These are phyloP conservation scores for Xerus inauris DNA, from an alignment of 2,113 vertebrate species.

Conservation along the genomic window DNA sequence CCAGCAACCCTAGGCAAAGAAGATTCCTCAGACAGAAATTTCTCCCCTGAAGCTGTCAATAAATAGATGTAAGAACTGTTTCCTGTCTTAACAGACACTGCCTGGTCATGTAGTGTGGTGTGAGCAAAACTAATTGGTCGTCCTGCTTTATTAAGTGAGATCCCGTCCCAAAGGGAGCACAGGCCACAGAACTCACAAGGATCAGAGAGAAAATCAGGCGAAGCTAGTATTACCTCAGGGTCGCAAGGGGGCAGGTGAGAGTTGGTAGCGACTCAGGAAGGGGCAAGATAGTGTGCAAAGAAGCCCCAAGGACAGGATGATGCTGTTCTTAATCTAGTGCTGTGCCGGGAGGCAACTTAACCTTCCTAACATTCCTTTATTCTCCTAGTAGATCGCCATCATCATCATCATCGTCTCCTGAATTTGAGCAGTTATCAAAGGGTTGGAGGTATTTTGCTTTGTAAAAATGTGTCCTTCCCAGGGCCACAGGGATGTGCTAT, in stretches of 20 bases:
- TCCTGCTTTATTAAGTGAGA: neutral
- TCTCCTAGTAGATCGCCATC: conserved; percentile 9
- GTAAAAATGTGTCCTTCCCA: neutral
- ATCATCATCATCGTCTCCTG: neutral
- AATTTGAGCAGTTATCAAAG: conserved; percentile 61
- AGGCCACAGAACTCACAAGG: neutral
- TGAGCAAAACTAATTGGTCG: neutral
- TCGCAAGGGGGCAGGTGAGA: neutral
- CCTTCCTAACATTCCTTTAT: conserved; percentile 63
- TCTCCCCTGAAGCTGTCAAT: neutral
- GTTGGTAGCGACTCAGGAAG: neutral
- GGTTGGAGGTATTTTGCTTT: neutral
- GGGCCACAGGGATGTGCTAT: neutral
- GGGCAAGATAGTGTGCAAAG: neutral
- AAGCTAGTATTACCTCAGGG: fast-evolving
- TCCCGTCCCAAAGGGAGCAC: neutral
- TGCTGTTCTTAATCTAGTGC: conserved; percentile 78
- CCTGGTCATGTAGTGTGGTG: fast-evolving
- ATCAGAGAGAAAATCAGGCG: neutral
- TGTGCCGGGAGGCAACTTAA: conserved; percentile 60
- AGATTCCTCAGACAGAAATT: neutral
- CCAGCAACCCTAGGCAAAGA: neutral
- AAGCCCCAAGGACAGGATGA: conserved; percentile 74
- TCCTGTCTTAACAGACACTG: neutral
- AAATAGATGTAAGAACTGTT: neutral